Conservation (phyloP, 2,888 invertebrate species). For the Agrochola lota region DNA sequence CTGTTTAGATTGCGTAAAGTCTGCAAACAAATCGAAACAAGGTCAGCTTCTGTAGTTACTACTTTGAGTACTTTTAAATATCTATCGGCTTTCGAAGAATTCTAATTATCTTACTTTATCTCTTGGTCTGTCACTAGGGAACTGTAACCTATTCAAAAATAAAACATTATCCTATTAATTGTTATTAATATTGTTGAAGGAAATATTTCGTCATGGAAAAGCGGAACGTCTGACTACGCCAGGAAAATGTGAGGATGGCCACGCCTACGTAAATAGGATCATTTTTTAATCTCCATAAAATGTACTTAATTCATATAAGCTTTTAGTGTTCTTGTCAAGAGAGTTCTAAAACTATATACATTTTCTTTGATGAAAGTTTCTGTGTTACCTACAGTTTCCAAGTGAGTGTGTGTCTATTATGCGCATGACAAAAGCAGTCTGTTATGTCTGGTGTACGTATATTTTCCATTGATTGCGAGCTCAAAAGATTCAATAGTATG, state of each 20-base stretch:
- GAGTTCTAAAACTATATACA: slow-evolving; percentile 5
- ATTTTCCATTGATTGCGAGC: slow-evolving; percentile 34
- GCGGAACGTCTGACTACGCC: background rate
- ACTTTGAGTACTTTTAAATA: slow-evolving; percentile 32
- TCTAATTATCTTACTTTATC: slow-evolving; percentile 6
- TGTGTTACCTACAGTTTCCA: slow-evolving; percentile 23
- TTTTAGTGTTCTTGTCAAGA: background rate
- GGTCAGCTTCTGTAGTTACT: slow-evolving; percentile 43
- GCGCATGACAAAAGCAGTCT: slow-evolving; percentile 46
- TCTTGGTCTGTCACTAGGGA: slow-evolving; percentile 19
- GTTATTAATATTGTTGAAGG: background rate
- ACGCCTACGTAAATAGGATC: background rate
- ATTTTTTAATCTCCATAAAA: background rate
- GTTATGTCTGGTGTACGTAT: slow-evolving; percentile 11
- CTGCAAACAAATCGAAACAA: slow-evolving; percentile 52
- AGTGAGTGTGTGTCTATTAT: slow-evolving; percentile 35
- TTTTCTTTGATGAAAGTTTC: slow-evolving; percentile 26
- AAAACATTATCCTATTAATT: background rate
- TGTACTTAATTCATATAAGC: background rate
- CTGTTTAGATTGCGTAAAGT: slow-evolving; percentile 59
- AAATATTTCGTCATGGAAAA: background rate
- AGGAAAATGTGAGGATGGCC: no score
- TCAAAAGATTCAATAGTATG: slow-evolving; percentile 43
- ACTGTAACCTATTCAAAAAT: background rate
- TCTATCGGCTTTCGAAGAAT: slow-evolving; percentile 26